phyloP scores from a whole-genome alignment of 2,113 vertebrate species.

The Leucosticte australis region DNA sequence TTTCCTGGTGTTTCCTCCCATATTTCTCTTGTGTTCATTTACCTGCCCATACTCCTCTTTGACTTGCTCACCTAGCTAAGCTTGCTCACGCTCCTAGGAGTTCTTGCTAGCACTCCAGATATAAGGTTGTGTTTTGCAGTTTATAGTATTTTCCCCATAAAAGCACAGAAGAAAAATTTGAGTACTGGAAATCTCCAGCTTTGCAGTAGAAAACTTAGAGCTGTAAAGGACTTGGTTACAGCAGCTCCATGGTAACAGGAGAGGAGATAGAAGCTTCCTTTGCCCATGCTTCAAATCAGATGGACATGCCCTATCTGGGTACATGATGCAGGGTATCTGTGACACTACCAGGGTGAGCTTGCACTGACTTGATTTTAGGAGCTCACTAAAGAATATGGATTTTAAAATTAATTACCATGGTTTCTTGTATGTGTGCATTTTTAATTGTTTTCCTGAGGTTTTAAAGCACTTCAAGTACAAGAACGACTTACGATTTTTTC shows the following conservation, averaged over 20 bases:
- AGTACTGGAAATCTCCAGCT: background rate
- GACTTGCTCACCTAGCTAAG: background rate
- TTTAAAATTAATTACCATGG: background rate
- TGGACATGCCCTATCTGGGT: background rate
- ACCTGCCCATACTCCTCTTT: background rate
- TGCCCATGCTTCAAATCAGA: background rate
- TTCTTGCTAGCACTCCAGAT: background rate
- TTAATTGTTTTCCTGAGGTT: background rate
- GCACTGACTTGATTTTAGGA: background rate
- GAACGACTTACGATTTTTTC: background rate
- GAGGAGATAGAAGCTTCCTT: background rate
- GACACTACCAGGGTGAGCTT: background rate
- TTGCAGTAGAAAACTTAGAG: background rate
- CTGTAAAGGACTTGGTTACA: background rate
- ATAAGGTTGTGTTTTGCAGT: background rate
- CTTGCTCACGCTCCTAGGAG: background rate
- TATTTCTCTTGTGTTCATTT: background rate
- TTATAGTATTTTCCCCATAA: background rate
- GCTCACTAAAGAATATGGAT: background rate
- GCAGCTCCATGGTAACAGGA: background rate
- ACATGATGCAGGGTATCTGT: background rate
- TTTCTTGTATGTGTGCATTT: background rate
- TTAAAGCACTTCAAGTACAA: background rate
- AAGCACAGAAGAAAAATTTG: background rate
- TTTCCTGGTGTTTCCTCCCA: background rate